A percentile compares a stretch with the other conserved stretches of the same genome.
Conservation (phyloP, 2,888 invertebrate species). For the Leucophenga maculata region DNA sequence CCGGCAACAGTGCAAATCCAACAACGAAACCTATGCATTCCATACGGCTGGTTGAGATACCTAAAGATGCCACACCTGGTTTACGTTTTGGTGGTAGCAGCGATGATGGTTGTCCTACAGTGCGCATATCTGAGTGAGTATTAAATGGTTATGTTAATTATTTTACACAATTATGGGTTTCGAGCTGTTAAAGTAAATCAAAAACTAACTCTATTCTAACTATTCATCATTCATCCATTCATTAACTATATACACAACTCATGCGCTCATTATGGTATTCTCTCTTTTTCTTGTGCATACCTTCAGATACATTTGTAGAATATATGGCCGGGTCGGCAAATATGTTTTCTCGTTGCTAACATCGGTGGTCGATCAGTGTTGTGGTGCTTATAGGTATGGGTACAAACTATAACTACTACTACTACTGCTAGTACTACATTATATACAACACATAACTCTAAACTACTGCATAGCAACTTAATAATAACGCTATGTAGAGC, state of each 20-base stretch:
- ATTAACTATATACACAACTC: background rate
- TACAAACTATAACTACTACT: constrained; percentile 38
- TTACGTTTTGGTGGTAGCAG: constrained; percentile 74
- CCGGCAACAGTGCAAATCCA: background rate
- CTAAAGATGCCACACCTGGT: constrained; percentile 76
- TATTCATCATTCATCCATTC: background rate
- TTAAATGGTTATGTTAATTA: too few species aligned
- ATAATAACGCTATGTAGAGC: background rate
- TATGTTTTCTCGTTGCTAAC: constrained; percentile 81
- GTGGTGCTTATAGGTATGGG: constrained; percentile 79
- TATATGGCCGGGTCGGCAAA: constrained; percentile 80
- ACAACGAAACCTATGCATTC: constrained; percentile 80
- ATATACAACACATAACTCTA: background rate
- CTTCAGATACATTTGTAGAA: constrained; percentile 74
- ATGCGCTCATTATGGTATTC: constrained; percentile 39
- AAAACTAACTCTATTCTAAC: background rate
- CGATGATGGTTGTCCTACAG: constrained; percentile 74
- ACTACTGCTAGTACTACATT: background rate
- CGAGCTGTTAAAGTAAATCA: background rate
- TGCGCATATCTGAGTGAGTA: constrained; percentile 81
- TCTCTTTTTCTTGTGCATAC: constrained; percentile 25
- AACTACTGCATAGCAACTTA: background rate
- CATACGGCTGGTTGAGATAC: constrained; percentile 87
- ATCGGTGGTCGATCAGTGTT: constrained; percentile 81
- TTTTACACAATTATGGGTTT: too few species aligned